Conservation (phyloP, 2,888 invertebrate genomes). For the Morpho helenor region DNA sequence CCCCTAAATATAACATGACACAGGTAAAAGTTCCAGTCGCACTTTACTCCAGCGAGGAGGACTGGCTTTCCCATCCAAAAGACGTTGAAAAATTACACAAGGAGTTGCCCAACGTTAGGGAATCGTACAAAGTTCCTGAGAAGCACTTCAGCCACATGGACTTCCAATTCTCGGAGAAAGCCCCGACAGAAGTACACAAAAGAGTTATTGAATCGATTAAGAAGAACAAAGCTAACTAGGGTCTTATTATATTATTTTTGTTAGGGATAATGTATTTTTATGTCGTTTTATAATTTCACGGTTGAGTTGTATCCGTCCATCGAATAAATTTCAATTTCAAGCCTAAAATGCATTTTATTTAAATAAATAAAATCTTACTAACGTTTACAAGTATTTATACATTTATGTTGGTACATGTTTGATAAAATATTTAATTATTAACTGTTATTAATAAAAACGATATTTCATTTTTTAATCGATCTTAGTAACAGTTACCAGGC, state of each 20-base stretch:
- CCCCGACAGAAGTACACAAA: slow-evolving; percentile 54
- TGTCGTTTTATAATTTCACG: slow-evolving; percentile 14
- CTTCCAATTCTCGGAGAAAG: slow-evolving; percentile 63
- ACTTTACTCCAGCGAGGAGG: slow-evolving; percentile 73
- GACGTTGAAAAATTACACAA: slow-evolving; percentile 78
- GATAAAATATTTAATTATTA: too few species aligned
- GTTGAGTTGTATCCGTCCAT: slow-evolving; percentile 24
- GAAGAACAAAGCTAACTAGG: slow-evolving; percentile 29
- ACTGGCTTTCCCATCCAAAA: slow-evolving; percentile 81
- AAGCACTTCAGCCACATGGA: slow-evolving; percentile 66
- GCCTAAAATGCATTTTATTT: too few species aligned
- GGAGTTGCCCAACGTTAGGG: slow-evolving; percentile 77
- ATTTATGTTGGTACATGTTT: too few species aligned
- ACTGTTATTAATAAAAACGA: too few species aligned
- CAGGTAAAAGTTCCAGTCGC: slow-evolving; percentile 60
- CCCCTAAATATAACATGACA: slow-evolving; percentile 59
- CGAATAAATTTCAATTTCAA: slow-evolving; percentile 14
- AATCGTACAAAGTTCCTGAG: slow-evolving; percentile 76
- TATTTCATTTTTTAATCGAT: too few species aligned
- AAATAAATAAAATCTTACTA: too few species aligned
- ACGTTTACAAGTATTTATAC: too few species aligned
- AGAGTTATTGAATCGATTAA: slow-evolving; percentile 56
- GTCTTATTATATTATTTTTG: slow-evolving; percentile 29
- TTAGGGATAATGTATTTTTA: slow-evolving; percentile 28
- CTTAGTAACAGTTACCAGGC: too few species aligned